These are phyloP conservation scores for Macrobrachium nipponense DNA, from an alignment of 1,140 invertebrate species.

Conservation along the genomic window DNA sequence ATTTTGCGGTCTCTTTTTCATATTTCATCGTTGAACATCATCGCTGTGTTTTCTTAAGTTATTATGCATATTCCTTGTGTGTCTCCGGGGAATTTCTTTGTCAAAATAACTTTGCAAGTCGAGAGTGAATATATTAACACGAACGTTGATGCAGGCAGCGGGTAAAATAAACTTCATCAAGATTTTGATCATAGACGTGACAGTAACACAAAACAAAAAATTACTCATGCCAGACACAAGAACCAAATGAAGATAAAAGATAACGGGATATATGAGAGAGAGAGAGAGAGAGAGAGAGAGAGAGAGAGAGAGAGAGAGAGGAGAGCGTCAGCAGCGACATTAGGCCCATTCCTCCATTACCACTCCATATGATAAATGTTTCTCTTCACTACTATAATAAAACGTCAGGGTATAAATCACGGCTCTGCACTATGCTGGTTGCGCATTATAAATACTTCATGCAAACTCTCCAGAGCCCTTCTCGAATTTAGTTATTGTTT, in stretches of 20 bases:
- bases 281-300: conserved; percentile 14
- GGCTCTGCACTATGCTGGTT: conserved; percentile 5
- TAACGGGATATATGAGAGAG: not conserved
- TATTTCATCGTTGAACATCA: too few relatives aligned
- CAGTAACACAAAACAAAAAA: too few relatives aligned
- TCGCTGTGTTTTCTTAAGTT: too few relatives aligned
- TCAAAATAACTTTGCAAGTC: too few relatives aligned
- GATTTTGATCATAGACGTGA: too few relatives aligned
- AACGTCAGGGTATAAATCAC: conserved; percentile 36
- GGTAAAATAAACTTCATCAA: too few relatives aligned
- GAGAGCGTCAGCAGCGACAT: not conserved
- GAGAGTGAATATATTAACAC: too few relatives aligned
- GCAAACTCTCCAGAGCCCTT: not conserved
- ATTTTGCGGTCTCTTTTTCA: too few relatives aligned
- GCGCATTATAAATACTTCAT: not conserved
- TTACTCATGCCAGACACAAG: not conserved
- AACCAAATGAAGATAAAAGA: not conserved
- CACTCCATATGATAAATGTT: conserved; percentile 24
- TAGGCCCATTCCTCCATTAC: conserved; percentile 11
- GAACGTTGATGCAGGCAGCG: too few relatives aligned
- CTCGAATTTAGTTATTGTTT: not conserved
- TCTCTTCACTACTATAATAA: conserved; percentile 22
- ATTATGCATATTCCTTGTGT: too few relatives aligned
- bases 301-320: not conserved
- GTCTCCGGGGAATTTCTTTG: too few relatives aligned